These are phyloP conservation scores for Mimachlamys varia DNA, from an alignment of 2,888 invertebrate genomes.

Conservation along the genomic window DNA sequence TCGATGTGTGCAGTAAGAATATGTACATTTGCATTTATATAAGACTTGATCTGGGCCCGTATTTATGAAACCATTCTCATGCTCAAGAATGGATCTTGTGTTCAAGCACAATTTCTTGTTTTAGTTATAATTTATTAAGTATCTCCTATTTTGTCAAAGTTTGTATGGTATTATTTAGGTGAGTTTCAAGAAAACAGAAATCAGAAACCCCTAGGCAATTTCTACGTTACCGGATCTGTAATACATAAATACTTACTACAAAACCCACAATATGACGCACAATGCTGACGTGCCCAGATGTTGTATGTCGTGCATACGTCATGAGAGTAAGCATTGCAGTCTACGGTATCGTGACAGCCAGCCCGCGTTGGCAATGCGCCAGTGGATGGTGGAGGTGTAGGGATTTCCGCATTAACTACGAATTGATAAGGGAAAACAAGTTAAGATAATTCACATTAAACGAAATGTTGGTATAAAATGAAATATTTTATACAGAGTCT, in stretches of 20 bases:
- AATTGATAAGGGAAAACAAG: neutral
- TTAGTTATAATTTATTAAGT: no score
- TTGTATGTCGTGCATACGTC: neutral
- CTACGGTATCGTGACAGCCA: neutral
- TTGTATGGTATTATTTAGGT: no score
- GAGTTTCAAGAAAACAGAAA: no score
- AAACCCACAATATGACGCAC: neutral
- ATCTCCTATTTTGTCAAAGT: no score
- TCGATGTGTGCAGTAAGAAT: no score
- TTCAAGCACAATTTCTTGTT: no score
- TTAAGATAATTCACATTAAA: neutral
- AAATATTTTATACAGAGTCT: neutral
- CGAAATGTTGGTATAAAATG: neutral
- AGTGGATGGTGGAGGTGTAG: neutral
- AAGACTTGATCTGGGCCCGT: no score
- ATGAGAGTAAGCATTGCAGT: neutral
- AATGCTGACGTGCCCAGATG: neutral
- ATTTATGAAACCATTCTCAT: no score
- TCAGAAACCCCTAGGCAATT: no score
- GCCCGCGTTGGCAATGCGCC: neutral
- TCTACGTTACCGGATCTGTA: no score
- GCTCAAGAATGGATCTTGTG: no score
- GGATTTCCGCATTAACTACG: neutral
- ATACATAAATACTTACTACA: neutral
- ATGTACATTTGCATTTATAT: no score